Evolutionary conservation across 2,888 invertebrate species (phyloP).

Genomic region (Cephus rjabovi): DNA sequence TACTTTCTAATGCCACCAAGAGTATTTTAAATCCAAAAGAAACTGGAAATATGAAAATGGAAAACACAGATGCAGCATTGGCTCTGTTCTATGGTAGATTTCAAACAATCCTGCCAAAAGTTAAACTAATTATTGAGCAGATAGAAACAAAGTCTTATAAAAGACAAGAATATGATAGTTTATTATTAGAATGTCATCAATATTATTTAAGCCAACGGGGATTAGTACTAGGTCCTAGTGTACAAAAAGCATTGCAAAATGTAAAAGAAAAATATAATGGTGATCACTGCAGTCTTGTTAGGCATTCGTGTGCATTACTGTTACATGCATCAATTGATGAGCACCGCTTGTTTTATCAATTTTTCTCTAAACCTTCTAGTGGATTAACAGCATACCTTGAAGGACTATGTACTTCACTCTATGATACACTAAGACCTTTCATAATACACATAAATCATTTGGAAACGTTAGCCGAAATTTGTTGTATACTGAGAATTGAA

Average conservation of each 20-base stretch:
- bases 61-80: slow-evolving; percentile 76
- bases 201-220: slow-evolving; percentile 83
- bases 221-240: slow-evolving; percentile 70
- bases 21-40: slow-evolving; percentile 54
- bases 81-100: slow-evolving; percentile 95
- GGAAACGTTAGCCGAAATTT: slow-evolving; percentile 96
- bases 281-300: slow-evolving; percentile 86
- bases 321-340: slow-evolving; percentile 96
- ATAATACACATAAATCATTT: slow-evolving; percentile 97
- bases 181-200: slow-evolving; percentile 84
- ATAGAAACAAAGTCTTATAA: slow-evolving; percentile 82
- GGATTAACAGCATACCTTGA: slow-evolving; percentile 83
- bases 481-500: slow-evolving; percentile 90
- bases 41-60: slow-evolving; percentile 34
- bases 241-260: slow-evolving; percentile 61
- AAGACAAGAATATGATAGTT: slow-evolving; percentile 80
- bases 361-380: slow-evolving; percentile 79
- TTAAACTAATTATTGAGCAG: slow-evolving; percentile 83
- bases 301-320: slow-evolving; percentile 90
- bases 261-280: slow-evolving; percentile 70
- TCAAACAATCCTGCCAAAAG: slow-evolving; percentile 89
- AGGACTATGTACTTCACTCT: slow-evolving; percentile 86
- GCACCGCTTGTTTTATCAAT: slow-evolving; percentile 89
- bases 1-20: slow-evolving; percentile 83
- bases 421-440: slow-evolving; percentile 92